Percentiles rank a stretch among this genome's conserved stretches.
Conservation (phyloP, 2,888 invertebrate genomes). For the Drosophila merina region DNA sequence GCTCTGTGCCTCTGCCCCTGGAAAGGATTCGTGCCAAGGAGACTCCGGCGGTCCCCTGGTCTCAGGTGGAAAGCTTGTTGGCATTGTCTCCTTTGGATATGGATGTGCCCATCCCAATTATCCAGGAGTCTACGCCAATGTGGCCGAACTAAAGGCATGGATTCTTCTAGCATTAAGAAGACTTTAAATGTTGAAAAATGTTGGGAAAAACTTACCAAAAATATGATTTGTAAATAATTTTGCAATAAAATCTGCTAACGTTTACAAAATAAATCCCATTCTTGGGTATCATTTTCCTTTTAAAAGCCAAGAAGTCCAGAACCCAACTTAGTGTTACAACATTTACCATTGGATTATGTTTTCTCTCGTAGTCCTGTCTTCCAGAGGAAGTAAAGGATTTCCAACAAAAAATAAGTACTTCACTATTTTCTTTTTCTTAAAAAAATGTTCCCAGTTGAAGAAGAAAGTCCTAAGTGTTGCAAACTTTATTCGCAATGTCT, state of each 20-base stretch:
- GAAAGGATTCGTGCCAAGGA: conserved; percentile 45
- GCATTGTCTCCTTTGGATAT: conserved; percentile 56
- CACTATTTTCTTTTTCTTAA: no score
- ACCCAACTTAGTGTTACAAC: no score
- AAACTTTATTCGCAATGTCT: conserved; percentile 48
- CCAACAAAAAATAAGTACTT: no score
- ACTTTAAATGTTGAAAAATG: background rate
- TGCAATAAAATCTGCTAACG: background rate
- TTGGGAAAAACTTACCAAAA: background rate
- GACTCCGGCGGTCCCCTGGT: conserved; percentile 65
- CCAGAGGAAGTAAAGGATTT: no score
- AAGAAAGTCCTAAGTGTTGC: background rate
- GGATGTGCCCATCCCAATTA: conserved; percentile 40
- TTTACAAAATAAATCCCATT: background rate
- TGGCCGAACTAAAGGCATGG: conserved; percentile 49
- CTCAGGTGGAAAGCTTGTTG: conserved; percentile 40
- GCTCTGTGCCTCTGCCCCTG: conserved; percentile 21
- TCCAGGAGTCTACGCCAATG: conserved; percentile 60
- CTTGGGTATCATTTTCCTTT: no score
- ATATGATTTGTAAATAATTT: background rate
- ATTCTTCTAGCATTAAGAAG: conserved; percentile 1
- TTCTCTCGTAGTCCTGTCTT: no score
- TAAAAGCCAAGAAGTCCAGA: no score
- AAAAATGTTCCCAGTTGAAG: no score
- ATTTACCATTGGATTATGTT: no score